Evolutionary conservation across 2,797 vertebrate species (phyloP), one percentile per base, ranked within the genome.

Genomic region (Enteromius mattozi): DNA sequence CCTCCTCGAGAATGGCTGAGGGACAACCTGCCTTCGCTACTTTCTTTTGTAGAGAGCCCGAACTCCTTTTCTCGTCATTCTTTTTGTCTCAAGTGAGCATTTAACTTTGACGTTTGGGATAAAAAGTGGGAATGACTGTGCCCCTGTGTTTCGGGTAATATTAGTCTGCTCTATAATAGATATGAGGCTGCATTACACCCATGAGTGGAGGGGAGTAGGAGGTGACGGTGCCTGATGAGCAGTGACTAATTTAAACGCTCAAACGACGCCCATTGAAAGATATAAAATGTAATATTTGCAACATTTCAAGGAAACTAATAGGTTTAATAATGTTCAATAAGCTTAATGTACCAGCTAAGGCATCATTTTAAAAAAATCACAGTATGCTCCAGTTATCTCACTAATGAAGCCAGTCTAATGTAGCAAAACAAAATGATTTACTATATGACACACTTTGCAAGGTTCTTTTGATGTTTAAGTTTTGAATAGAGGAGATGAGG

Each of bases 111-210:
- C 27, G 68, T 45, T 65, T 42, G 19, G 66, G 51, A 82, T 51
- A 65, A 72, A 75, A 56, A 49, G 40, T 81, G 81, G 12, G 59
- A 17, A 21, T 42, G 61, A 24, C 42, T 24, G 19, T 80, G 70
- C 40, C 79, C 49, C 8, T 13, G 40, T 75, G 35, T 83, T 9
- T 82, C 63, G 27, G 63, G 49, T 76, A 59, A 63, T 82, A 42
- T 71, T 65, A 49, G 54, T 71, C 40, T 16, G 49, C 71, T 51
- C 45, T n/a, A 30, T 70, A 27, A 56, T 42, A 59, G 21, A 81
- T 56, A 56, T 59, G 47, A 69, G 19, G 56, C 35, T 54, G 6
- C 42, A 76, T 35, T 85, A 51, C 35, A n/a, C 74, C 35, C 56
- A 72, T 51, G 33, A 75, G 35, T 54, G 59, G 35, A 49, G 33